phyloP scores from a whole-genome alignment of 2,888 invertebrate species.

The Drosophila prostipennis region DNA sequence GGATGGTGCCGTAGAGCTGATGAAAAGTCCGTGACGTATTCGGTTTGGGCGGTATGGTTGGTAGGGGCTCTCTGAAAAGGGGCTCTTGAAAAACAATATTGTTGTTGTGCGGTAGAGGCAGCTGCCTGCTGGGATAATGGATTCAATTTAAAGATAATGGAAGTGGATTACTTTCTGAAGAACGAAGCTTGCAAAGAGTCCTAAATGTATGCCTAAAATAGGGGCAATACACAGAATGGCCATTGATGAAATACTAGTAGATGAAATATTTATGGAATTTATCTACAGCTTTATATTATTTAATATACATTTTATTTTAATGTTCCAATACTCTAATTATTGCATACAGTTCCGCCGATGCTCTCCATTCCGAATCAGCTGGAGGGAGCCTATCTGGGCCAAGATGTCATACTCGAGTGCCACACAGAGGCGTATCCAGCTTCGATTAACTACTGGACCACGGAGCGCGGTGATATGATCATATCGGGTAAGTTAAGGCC shows the following conservation, averaged over 20 bases:
- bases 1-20: constrained; percentile 12
- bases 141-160: not conserved
- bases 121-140: constrained; percentile 7
- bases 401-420: constrained; percentile 94
- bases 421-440: constrained; percentile 96
- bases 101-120: not conserved
- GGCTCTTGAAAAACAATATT: constrained; percentile 3
- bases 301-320: not conserved
- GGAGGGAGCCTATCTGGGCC: constrained; percentile 94
- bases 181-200: not conserved
- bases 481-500: constrained; percentile 90
- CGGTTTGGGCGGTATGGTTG: not conserved
- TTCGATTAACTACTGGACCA: constrained; percentile 97
- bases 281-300: not conserved
- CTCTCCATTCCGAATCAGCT: constrained; percentile 96
- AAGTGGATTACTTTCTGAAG: not conserved
- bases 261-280: not conserved
- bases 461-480: constrained; percentile 95
- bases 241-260: too few species aligned
- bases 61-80: not conserved
- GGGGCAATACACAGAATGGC: too few species aligned
- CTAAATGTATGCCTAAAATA: too few species aligned
- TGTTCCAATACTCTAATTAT: too few species aligned
- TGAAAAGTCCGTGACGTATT: constrained; percentile 29
- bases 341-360: constrained; percentile 93